Evolutionary conservation across 2,888 invertebrate species (phyloP).

Genomic region (Chironomus tentans): DNA sequence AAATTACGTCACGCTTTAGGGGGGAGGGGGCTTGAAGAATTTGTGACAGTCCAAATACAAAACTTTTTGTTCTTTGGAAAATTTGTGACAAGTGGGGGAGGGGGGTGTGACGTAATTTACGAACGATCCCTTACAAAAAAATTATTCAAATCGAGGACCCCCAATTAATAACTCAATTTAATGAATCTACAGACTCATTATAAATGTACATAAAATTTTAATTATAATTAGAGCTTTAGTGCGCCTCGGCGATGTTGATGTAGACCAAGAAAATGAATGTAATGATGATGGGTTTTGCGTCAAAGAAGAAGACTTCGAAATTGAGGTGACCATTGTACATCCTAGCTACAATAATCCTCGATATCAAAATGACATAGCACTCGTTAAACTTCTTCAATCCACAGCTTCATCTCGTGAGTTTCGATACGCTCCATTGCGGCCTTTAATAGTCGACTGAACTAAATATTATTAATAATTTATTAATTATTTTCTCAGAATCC

Average conservation of each 20-base stretch:
- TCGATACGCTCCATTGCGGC: no score
- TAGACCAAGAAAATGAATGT: conserved; percentile 44
- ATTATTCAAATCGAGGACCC: no score
- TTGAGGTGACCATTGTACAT: conserved; percentile 46
- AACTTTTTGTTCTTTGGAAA: no score
- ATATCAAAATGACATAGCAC: conserved; percentile 51
- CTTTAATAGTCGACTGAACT: no score
- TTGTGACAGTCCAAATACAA: no score
- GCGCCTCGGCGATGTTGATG: conserved; percentile 54
- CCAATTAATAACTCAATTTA: conserved; percentile 26
- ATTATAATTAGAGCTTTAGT: conserved; percentile 46
- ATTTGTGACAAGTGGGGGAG: no score
- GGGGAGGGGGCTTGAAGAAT: no score
- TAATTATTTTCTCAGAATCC: conserved; percentile 31
- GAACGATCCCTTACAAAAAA: no score
- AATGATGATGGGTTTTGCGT: conserved; percentile 38
- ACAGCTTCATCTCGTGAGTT: not conserved
- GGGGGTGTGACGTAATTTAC: no score
- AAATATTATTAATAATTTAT: no score
- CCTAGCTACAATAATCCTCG: conserved; percentile 44
- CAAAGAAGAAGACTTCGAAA: conserved; percentile 46
- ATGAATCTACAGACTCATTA: not conserved
- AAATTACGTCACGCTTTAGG: no score
- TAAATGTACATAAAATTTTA: not conserved
- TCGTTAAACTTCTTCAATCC: conserved; percentile 41